A percentile compares a stretch with the other conserved stretches of the same genome.
Evolutionary conservation across 2,113 vertebrate genomes (phyloP).

Genomic region (Phalacrocorax brasilianus): DNA sequence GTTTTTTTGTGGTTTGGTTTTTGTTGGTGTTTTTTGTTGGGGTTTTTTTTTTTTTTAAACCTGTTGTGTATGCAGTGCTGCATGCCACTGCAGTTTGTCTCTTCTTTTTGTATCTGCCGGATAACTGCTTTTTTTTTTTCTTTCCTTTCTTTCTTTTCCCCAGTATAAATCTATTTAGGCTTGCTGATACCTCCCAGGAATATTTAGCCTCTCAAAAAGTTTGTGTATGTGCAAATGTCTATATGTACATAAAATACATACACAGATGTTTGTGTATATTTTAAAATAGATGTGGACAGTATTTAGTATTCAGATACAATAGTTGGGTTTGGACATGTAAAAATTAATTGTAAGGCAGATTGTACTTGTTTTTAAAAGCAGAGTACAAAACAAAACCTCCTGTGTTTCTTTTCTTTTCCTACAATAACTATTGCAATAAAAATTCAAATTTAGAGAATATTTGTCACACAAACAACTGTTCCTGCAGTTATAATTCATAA

Average conservation of each 20-base stretch:
- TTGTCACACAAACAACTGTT: conserved; percentile 40
- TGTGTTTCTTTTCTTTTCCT: not conserved
- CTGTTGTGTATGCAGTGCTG: conserved; percentile 16
- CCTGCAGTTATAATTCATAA: conserved; percentile 53
- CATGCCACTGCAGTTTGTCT: not conserved
- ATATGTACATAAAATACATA: not conserved
- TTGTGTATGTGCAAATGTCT: not conserved
- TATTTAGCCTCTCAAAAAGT: not conserved
- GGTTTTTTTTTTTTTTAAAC: not conserved
- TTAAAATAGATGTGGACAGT: not conserved
- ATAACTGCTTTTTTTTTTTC: not conserved
- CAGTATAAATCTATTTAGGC: not conserved
- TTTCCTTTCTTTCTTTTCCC: not conserved
- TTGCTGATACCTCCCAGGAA: not conserved
- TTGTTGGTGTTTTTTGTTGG: no score
- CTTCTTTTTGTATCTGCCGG: not conserved
- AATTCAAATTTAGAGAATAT: conserved; percentile 35
- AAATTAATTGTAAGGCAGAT: conserved; percentile 14
- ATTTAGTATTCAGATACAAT: not conserved
- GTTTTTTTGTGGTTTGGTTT: not conserved
- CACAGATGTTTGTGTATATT: not conserved
- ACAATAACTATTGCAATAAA: conserved; percentile 8
- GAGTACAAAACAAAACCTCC: not conserved
- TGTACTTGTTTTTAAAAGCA: conserved; percentile 8
- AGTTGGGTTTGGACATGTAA: not conserved